A percentile compares a stretch with the other conserved stretches of the same genome.
Evolutionary conservation across 2,888 invertebrate species (phyloP).

Genomic region (Trimorus sp.): DNA sequence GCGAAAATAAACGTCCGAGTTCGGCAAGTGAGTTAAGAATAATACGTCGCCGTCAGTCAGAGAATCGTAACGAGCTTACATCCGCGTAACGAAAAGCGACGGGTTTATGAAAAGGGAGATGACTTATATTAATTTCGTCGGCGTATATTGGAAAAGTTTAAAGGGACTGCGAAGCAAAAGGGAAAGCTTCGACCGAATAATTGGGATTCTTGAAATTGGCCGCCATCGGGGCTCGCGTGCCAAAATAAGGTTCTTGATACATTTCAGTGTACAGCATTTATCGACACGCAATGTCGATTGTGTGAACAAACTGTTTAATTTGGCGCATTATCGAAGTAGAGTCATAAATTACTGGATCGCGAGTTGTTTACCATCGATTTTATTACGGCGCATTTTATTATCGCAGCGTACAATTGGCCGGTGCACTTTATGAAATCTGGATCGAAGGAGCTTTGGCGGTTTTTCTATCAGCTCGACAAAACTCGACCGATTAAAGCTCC

Average conservation of each 20-base stretch:
- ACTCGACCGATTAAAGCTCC: too few relatives aligned
- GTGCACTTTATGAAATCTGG: too few relatives aligned
- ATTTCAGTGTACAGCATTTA: slow-evolving; percentile 10
- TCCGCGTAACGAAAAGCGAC: neutral
- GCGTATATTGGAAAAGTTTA: slow-evolving; percentile 14
- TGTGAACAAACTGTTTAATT: slow-evolving; percentile 24
- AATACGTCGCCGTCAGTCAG: slow-evolving; percentile 8
- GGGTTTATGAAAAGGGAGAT: slow-evolving; percentile 6
- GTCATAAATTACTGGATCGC: slow-evolving; percentile 1
- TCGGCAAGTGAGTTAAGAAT: neutral
- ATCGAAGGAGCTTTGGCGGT: too few relatives aligned
- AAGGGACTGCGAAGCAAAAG: slow-evolving; percentile 13
- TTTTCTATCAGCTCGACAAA: too few relatives aligned
- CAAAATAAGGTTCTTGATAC: slow-evolving; percentile 12
- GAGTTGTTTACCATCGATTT: neutral
- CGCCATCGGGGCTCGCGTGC: slow-evolving; percentile 4
- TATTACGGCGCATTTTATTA: neutral
- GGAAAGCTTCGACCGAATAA: neutral
- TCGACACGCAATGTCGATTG: slow-evolving; percentile 30
- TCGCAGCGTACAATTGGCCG: too few relatives aligned
- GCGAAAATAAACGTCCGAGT: neutral
- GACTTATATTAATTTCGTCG: slow-evolving; percentile 26
- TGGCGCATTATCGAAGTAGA: neutral
- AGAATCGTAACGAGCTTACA: neutral
- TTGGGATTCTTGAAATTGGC: slow-evolving; percentile 17